Percentiles rank a stretch among this genome's conserved stretches.
These are phyloP conservation scores for Cephalopterus ornatus DNA, from an alignment of 2,113 vertebrate genomes.

Conservation along the genomic window DNA sequence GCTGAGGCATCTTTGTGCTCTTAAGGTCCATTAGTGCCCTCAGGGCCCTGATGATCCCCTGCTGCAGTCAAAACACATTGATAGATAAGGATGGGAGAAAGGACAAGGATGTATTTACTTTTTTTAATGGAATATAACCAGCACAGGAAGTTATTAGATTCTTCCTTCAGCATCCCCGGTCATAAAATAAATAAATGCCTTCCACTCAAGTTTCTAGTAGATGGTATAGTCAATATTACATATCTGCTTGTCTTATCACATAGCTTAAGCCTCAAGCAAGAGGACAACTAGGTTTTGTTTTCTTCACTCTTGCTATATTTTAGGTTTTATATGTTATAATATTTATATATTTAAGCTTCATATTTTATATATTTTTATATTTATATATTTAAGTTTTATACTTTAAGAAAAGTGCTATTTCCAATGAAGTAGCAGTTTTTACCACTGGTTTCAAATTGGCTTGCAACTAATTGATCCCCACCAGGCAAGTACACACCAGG, in stretches of 20 bases:
- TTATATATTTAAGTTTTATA: too few relatives aligned
- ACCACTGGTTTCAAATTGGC: not conserved
- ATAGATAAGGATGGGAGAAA: not conserved
- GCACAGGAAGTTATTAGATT: not conserved
- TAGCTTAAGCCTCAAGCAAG: not conserved
- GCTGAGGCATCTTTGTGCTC: not conserved
- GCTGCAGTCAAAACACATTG: not conserved
- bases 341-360: too few relatives aligned
- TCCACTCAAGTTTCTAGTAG: not conserved
- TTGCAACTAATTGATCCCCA: not conserved
- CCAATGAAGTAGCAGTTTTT: not conserved
- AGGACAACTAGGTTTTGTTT: not conserved
- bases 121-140: not conserved
- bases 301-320: not conserved
- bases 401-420: too few relatives aligned
- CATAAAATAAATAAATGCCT: not conserved
- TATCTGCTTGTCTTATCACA: not conserved
- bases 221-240: not conserved
- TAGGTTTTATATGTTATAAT: too few relatives aligned
- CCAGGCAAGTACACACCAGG: not conserved
- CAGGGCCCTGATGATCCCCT: not conserved
- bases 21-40: not conserved
- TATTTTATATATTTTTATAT: too few relatives aligned
- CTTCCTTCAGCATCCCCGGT: not conserved
- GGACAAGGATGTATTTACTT: not conserved